Evolutionary conservation across 2,113 vertebrate genomes (phyloP).

Genomic region (Gallinago undulata): DNA sequence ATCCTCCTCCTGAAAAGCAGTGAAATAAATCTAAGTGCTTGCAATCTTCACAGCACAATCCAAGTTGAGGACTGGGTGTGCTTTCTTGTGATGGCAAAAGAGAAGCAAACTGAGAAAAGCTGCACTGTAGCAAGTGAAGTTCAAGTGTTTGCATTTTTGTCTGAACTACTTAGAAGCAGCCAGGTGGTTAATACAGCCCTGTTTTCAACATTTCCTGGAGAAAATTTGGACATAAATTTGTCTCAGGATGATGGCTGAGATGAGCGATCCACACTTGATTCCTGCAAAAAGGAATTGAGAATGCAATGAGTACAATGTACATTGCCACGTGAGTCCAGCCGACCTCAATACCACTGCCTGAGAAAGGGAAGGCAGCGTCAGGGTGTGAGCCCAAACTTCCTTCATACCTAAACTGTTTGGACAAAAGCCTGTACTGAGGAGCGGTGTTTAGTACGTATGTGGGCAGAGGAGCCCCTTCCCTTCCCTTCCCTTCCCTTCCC

Average conservation of each 20-base stretch:
- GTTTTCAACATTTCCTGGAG: neutral
- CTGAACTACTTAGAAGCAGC: neutral
- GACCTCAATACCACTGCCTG: neutral
- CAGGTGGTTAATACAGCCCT: neutral
- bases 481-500: too few relatives aligned
- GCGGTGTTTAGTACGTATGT: neutral
- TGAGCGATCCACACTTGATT: neutral
- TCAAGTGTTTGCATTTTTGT: neutral
- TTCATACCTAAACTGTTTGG: neutral
- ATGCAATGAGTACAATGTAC: neutral
- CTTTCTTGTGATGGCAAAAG: neutral
- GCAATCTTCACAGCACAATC: neutral
- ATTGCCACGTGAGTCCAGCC: neutral
- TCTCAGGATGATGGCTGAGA: neutral
- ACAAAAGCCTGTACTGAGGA: neutral
- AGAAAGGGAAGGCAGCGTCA: neutral
- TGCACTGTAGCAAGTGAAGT: neutral
- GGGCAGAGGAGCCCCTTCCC: neutral
- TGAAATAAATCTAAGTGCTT: neutral
- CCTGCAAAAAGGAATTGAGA: neutral
- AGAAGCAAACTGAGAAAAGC: neutral
- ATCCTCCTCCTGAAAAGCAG: neutral
- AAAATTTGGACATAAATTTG: neutral
- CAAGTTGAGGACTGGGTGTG: neutral
- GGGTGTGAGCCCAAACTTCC: neutral